Evolutionary conservation across 1,140 invertebrate species (phyloP).

Genomic region (Limonius californicus): DNA sequence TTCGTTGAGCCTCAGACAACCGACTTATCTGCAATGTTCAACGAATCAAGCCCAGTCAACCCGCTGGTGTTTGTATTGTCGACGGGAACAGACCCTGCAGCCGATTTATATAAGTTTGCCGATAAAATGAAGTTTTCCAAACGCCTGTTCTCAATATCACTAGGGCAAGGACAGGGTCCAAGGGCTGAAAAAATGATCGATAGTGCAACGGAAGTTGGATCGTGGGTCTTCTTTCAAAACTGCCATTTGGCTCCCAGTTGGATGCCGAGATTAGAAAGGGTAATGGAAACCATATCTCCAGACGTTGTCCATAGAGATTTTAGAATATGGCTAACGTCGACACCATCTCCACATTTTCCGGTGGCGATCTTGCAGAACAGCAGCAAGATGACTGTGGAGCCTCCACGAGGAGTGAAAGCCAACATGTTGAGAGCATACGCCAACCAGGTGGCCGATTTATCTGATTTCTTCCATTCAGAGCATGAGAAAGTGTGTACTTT

Average conservation of each 20-base stretch:
- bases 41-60: slow-evolving; percentile 58
- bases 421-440: slow-evolving; percentile 63
- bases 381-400: slow-evolving; percentile 70
- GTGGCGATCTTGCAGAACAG: slow-evolving; percentile 68
- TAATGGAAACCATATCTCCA: slow-evolving; percentile 54
- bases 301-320: slow-evolving; percentile 57
- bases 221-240: slow-evolving; percentile 63
- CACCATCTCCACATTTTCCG: slow-evolving; percentile 62
- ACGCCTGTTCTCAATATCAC: slow-evolving; percentile 62
- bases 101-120: slow-evolving; percentile 59
- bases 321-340: slow-evolving; percentile 71
- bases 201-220: slow-evolving; percentile 55
- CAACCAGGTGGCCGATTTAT: slow-evolving; percentile 51
- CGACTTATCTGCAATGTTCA: slow-evolving; percentile 59
- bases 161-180: slow-evolving; percentile 69
- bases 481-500: slow-evolving; percentile 56
- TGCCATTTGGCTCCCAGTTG: slow-evolving; percentile 71
- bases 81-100: slow-evolving; percentile 67
- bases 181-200: slow-evolving; percentile 61
- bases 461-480: slow-evolving; percentile 53
- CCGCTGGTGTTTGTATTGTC: slow-evolving; percentile 70
- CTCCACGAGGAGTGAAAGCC: slow-evolving; percentile 62
- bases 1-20: slow-evolving; percentile 67
- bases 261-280: slow-evolving; percentile 60
- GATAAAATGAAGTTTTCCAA: slow-evolving; percentile 57